phyloP scores from a whole-genome alignment of 2,888 invertebrate species.

The Agrotis exclamationis region DNA sequence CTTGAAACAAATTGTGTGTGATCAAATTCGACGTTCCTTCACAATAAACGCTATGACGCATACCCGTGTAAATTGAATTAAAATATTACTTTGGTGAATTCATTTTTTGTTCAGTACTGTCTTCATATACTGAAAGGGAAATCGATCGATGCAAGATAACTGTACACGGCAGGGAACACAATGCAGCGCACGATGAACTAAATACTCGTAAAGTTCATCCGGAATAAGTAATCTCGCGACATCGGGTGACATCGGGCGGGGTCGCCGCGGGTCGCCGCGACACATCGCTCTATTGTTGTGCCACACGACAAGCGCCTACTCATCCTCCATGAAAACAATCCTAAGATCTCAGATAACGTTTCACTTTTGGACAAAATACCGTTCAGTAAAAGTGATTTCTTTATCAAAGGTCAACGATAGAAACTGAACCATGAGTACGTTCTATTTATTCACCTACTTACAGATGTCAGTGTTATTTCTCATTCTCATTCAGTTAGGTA shows the following conservation, averaged over 20 bases:
- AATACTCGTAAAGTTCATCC: constrained; percentile 53
- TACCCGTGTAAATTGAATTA: constrained; percentile 12
- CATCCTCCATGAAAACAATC: constrained; percentile 84
- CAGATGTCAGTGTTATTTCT: constrained; percentile 48
- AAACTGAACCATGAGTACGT: constrained; percentile 63
- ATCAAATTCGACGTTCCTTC: constrained; percentile 27
- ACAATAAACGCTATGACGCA: constrained; percentile 29
- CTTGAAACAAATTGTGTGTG: constrained; percentile 48
- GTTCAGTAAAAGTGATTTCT: constrained; percentile 78
- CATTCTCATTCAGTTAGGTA: constrained; percentile 55
- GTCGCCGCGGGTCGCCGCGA: constrained; percentile 51
- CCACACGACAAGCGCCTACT: constrained; percentile 73
- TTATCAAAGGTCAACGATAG: constrained; percentile 75
- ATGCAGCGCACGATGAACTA: constrained; percentile 32
- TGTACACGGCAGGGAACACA: constrained; percentile 28
- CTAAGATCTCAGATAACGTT: constrained; percentile 77
- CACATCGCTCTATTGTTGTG: constrained; percentile 60
- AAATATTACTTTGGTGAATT: constrained; percentile 1
- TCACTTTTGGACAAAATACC: constrained; percentile 79
- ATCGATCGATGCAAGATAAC: constrained; percentile 35
- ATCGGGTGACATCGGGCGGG: constrained; percentile 51
- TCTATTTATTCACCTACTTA: constrained; percentile 63
- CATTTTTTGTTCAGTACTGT: not conserved
- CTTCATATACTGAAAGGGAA: constrained; percentile 44
- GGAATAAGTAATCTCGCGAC: constrained; percentile 50